Base-by-base conservation (phyloP, 2,113 vertebrate genomes). In the Carassius auratus region DNA sequence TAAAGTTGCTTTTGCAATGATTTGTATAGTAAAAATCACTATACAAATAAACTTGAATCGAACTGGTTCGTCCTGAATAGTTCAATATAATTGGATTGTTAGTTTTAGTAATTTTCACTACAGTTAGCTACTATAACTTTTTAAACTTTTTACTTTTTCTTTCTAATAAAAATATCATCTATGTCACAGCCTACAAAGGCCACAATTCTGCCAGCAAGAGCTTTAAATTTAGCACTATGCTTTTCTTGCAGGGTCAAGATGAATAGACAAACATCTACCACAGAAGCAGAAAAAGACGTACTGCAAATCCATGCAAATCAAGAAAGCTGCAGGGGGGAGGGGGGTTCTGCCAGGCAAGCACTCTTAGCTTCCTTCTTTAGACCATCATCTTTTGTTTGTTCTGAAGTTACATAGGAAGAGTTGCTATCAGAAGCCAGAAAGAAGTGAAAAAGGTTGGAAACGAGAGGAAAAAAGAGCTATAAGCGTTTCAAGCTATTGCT, bases 401-500 rank as follows among this genome's bases (percentile, higher is more conserved):
- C 90, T 92, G 86, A 93, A 93, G 91, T 93, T 90, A 89, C 42
- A 91, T 87, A 92, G 90, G 87, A 86, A 33, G 71, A 86, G 90
- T 83, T 89, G 87, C 88, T 93, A 94, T 94, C 92, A 95, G 93
- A 94, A 95, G 48, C 13, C 26, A 61, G 42, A 64, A 84, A 59
- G 36, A 76, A 55, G 52, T 14, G 84, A 79, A 88, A 71, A 89
- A 50, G 59, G 36, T 76, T 84, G 83, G 89, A 91, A 71, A 84
- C 76, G 74, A 85, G 87, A 87, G 85, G 77, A 94, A 94, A 96
- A 95, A 93, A 93, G 93, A 84, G 89, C 90, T 87, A 87, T 93
- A 95, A 96, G 95, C 91, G 92, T 97, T 96, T 95, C 94, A 93
- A 96, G 96, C 96, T 96, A 95, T 97, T 96, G 97, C 96, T 96